A percentile compares a stretch with the other conserved stretches of the same genome.
These are phyloP conservation scores for Subanguina moxae DNA, from an alignment of 1,140 invertebrate species.

Conservation along the genomic window DNA sequence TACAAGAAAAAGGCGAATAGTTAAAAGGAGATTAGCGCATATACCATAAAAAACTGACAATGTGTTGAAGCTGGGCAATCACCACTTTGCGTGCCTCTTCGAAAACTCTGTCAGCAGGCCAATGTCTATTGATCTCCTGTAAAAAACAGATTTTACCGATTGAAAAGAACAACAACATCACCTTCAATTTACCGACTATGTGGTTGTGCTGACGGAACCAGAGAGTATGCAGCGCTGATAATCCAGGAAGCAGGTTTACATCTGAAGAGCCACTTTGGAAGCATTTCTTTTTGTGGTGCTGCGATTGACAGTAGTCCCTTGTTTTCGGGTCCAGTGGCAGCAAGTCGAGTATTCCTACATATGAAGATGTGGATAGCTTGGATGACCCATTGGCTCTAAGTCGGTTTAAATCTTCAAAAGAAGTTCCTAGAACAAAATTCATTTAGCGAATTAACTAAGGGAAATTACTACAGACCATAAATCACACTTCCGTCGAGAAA, in stretches of 20 bases:
- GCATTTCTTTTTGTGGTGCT: conserved; percentile 39
- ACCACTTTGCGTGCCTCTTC: conserved; percentile 80
- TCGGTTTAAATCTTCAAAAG: conserved; percentile 10
- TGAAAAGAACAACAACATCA: conserved; percentile 8
- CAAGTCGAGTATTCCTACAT: conserved; percentile 15
- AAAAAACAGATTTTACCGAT: conserved; percentile 1
- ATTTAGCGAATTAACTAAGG: neutral
- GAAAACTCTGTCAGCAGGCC: conserved; percentile 87
- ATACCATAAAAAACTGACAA: conserved; percentile 26
- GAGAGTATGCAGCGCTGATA: conserved; percentile 78
- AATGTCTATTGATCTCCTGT: conserved; percentile 82
- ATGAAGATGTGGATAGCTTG: conserved; percentile 22
- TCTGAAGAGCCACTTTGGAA: conserved; percentile 67
- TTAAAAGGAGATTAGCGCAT: conserved; percentile 58
- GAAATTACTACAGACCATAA: conserved; percentile 66
- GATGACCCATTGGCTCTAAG: conserved; percentile 22
- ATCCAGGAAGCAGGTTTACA: conserved; percentile 81
- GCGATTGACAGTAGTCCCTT: conserved; percentile 28
- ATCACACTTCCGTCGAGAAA: conserved; percentile 80
- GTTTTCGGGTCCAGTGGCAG: conserved; percentile 30
- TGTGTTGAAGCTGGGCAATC: conserved; percentile 44
- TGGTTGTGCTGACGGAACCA: conserved; percentile 73
- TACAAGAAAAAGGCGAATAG: conserved; percentile 38
- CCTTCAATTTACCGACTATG: conserved; percentile 43
- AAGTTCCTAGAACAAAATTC: conserved; percentile 18